Base-by-base conservation (phyloP, 2,888 invertebrate species). In the Thymelicus lineola region DNA sequence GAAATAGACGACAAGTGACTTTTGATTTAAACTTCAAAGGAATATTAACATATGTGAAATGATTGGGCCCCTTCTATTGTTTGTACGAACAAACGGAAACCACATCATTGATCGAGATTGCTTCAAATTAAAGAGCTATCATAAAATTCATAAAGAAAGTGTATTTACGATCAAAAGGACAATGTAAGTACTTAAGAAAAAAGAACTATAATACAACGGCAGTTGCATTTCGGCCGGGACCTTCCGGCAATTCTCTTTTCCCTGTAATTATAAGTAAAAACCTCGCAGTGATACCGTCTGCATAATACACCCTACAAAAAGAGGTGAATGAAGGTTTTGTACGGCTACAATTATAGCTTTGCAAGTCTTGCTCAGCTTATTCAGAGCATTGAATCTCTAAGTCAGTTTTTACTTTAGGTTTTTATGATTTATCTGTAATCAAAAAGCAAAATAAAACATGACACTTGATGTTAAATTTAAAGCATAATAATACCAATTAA, bases 181-280 rank as follows among this genome's bases (percentile, higher is more conserved):
- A 17, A 6, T 9, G 15, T n/a, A n/a, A n/a, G n/a, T 73, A 75
- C 76, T 80, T 81, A 35, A 7, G 79, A 79, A 81, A 82, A 78
- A 79, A 76, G 74, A 72, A 73, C 73, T 73, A 75, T 71, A 61
- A 68, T 35, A 48, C 75, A 68, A 77, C 80, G 83, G 74, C 85
- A 84, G 85, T 83, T 84, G 87, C 81, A 79, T 80, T 84, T 80
- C 83, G 83, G 81, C 74, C 75, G 76, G 74, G 79, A 78, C 82
- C 82, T 80, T 80, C 81, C 80, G 82, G 81, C 78, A 77, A 82
- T 83, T 81, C 80, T 76, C 75, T 78, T 81, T 80, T 80, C 76
- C 76, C 83, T 83, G 79, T 83, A 88, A 89, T 89, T 88, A 88
- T 80, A 81, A 80, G 76, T 77, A 82, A 83, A 83, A 81, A 81